A percentile compares a stretch with the other conserved stretches of the same genome.
Conservation (phyloP, 2,888 invertebrate species). For the Melipona beecheii region DNA sequence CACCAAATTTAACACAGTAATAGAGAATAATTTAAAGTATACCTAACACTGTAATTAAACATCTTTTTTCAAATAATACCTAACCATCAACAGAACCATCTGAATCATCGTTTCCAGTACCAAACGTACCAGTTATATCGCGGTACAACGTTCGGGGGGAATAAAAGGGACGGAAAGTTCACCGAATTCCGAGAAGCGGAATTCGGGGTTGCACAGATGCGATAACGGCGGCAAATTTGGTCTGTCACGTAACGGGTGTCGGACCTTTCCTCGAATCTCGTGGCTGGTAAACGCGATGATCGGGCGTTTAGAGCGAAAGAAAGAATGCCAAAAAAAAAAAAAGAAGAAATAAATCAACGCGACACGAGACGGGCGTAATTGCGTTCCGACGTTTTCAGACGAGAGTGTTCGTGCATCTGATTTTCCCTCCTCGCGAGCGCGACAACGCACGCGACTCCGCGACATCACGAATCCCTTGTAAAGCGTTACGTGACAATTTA, state of each 20-base stretch:
- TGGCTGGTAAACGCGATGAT: background rate
- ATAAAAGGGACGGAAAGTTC: too few species aligned
- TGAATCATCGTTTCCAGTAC: too few species aligned
- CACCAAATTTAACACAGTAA: too few species aligned
- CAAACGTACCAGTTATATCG: too few species aligned
- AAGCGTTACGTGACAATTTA: conserved; percentile 55
- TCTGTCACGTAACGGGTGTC: background rate
- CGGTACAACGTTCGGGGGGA: background rate
- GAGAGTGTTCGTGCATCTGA: conserved; percentile 19
- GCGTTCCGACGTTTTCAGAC: conserved; percentile 11
- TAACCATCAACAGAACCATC: too few species aligned
- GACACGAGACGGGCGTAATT: background rate
- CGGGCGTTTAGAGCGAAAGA: conserved; percentile 1
- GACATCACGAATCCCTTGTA: conserved; percentile 20
- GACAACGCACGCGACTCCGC: conserved; percentile 42
- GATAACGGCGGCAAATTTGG: background rate
- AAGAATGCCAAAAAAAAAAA: background rate
- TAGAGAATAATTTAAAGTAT: too few species aligned
- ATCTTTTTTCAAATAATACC: too few species aligned
- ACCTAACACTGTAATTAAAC: too few species aligned
- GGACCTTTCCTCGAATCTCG: background rate
- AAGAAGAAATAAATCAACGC: background rate
- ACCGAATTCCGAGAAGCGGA: background rate
- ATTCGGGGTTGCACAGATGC: background rate
- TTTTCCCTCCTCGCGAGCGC: conserved; percentile 2